Conservation (phyloP, 2,113 vertebrate genomes). For the Phylloscopus trochilus region DNA sequence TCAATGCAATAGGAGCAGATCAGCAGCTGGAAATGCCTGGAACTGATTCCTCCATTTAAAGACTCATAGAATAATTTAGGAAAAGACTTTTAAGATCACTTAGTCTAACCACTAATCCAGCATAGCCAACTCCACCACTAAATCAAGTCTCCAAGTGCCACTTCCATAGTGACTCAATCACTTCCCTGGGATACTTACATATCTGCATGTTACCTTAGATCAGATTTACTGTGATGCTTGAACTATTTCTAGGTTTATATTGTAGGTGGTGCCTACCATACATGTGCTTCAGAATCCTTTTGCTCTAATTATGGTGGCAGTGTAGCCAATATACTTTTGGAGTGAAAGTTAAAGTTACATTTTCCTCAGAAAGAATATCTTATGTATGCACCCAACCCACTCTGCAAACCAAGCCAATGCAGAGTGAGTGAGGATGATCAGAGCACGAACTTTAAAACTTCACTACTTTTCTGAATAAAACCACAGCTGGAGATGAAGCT, state of each 20-base stretch:
- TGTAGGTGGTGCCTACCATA: background rate
- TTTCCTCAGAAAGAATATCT: background rate
- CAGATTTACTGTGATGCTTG: background rate
- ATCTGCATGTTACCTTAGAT: background rate
- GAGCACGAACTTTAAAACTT: background rate
- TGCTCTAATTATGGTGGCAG: background rate
- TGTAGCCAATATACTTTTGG: background rate
- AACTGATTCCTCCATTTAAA: background rate
- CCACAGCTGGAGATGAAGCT: background rate
- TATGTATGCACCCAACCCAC: background rate
- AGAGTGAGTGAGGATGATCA: background rate
- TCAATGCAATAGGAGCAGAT: background rate
- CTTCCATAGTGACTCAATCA: background rate
- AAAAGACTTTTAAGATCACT: background rate
- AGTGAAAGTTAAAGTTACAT: background rate
- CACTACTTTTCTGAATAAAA: background rate
- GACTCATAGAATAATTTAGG: background rate
- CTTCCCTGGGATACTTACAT: background rate
- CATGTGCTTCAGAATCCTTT: background rate
- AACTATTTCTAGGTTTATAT: background rate
- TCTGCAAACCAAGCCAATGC: background rate
- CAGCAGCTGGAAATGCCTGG: background rate
- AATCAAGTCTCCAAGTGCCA: background rate
- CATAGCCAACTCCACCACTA: background rate
- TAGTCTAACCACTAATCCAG: background rate